phyloP scores from a whole-genome alignment of 2,888 invertebrate species.

The Pachymerium ferrugineum region DNA sequence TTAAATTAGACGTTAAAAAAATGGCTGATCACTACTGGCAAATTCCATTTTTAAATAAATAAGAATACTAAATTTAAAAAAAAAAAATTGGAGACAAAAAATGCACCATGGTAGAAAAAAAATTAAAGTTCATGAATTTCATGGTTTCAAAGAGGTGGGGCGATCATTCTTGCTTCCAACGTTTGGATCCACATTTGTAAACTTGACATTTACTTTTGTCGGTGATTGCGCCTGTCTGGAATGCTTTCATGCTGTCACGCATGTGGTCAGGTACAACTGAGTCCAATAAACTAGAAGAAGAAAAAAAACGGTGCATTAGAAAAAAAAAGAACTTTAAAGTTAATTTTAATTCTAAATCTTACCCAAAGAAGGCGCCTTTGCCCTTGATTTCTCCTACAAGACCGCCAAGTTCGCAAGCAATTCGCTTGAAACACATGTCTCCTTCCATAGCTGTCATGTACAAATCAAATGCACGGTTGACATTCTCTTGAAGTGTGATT shows the following conservation, averaged over 20 bases:
- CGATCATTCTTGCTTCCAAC: conserved; percentile 13
- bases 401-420: conserved; percentile 39
- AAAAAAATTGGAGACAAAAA: neutral
- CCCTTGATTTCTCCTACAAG: conserved; percentile 35
- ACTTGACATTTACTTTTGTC: neutral
- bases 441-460: conserved; percentile 38
- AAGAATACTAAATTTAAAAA: no score
- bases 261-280: neutral
- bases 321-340: neutral
- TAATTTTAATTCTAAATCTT: neutral
- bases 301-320: neutral
- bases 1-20: no score
- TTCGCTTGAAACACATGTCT: conserved; percentile 38
- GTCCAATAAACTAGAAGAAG: conserved; percentile 25
- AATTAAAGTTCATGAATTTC: no score
- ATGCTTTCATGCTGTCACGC: conserved; percentile 27
- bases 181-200: conserved; percentile 29
- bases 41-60: no score
- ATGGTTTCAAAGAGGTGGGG: neutral
- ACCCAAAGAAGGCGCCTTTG: conserved; percentile 38
- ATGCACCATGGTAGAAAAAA: neutral
- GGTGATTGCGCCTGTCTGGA: conserved; percentile 25
- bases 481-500: conserved; percentile 36
- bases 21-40: no score
- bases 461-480: conserved; percentile 36